Conservation (phyloP, 2,113 vertebrate genomes). For the Nothobranchius furzeri region DNA sequence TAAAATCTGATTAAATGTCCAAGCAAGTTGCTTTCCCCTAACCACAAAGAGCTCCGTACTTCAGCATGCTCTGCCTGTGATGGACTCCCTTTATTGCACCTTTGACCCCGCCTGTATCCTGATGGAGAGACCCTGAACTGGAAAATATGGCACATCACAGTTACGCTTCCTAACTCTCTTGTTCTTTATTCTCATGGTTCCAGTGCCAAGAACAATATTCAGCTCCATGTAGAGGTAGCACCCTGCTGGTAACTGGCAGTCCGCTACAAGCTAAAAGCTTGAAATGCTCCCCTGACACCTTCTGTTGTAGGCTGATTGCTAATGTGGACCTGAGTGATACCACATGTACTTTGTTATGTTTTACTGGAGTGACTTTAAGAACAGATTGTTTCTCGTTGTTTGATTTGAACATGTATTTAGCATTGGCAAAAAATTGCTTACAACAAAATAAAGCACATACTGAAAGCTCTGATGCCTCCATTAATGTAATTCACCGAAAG, state of each 20-base stretch:
- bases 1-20: constrained; percentile 74
- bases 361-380: constrained; percentile 64
- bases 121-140: constrained; percentile 49
- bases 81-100: constrained; percentile 52
- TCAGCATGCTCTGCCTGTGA: constrained; percentile 54
- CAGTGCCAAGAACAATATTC: constrained; percentile 72
- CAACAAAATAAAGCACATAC: constrained; percentile 20
- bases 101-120: constrained; percentile 67
- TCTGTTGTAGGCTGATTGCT: constrained; percentile 55
- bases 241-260: constrained; percentile 57
- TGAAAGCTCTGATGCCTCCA: constrained; percentile 7
- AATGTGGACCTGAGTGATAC: constrained; percentile 56
- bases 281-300: constrained; percentile 64
- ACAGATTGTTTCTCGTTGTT: constrained; percentile 53
- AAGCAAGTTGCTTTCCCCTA: constrained; percentile 68
- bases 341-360: constrained; percentile 65
- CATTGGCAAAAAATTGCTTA: constrained; percentile 37
- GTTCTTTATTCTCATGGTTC: constrained; percentile 43
- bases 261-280: constrained; percentile 36
- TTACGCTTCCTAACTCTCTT: constrained; percentile 55
- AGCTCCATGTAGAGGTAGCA: constrained; percentile 49
- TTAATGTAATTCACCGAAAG: constrained; percentile 29
- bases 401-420: constrained; percentile 56
- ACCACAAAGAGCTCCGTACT: constrained; percentile 61
- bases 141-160: constrained; percentile 69